Percentiles rank a stretch among this genome's conserved stretches.
Evolutionary conservation across 2,888 invertebrate species (phyloP).

Genomic region (Agonum fuliginosum): DNA sequence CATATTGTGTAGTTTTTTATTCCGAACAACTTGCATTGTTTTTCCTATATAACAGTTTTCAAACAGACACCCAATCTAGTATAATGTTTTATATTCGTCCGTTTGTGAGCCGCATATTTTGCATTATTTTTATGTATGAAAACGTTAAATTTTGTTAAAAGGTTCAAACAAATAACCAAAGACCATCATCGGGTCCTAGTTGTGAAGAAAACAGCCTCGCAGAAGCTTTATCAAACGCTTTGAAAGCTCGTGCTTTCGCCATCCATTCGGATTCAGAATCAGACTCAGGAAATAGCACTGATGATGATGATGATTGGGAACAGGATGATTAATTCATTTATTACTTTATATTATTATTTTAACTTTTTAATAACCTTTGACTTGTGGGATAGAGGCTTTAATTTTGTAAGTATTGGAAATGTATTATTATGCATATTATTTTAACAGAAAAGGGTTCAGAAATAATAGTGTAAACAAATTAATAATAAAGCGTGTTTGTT

Average conservation of each 20-base stretch:
- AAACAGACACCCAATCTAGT: no score
- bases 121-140: no score
- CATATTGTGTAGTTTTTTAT: no score
- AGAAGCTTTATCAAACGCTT: constrained; percentile 54
- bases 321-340: constrained; percentile 45
- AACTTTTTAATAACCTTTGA: constrained; percentile 35
- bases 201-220: constrained; percentile 51
- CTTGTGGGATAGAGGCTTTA: constrained; percentile 56
- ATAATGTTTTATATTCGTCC: no score
- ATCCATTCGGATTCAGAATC: constrained; percentile 56
- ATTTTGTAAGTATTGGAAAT: constrained; percentile 51
- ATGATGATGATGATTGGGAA: constrained; percentile 58
- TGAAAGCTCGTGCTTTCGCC: constrained; percentile 50
- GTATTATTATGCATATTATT: constrained; percentile 43
- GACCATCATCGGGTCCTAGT: constrained; percentile 52
- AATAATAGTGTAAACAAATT: constrained; percentile 46
- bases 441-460: constrained; percentile 58
- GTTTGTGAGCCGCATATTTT: no score
- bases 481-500: constrained; percentile 23
- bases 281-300: constrained; percentile 54
- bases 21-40: no score
- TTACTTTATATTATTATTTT: constrained; percentile 38
- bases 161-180: constrained; percentile 51
- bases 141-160: constrained; percentile 27
- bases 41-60: no score